Percentiles rank a stretch among this genome's conserved stretches.
Conservation (phyloP, 2,888 invertebrate species). For the Thelaira solivaga region DNA sequence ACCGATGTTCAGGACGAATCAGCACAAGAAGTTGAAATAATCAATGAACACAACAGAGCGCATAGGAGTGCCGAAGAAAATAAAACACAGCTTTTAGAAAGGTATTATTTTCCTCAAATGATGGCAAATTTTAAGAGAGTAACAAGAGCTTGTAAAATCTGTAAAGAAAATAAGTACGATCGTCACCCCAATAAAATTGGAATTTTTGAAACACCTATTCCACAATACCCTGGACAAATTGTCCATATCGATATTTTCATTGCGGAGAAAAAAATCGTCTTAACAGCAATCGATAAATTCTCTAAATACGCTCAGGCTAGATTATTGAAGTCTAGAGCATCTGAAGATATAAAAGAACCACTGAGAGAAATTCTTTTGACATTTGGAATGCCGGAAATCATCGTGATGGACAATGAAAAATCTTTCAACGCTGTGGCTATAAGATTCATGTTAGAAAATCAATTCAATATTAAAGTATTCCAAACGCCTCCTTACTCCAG, state of each 20-base stretch:
- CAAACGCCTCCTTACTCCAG: no score
- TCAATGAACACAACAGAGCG: background rate
- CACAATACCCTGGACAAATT: no score
- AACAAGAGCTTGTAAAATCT: background rate
- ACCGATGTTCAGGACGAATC: background rate
- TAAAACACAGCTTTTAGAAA: background rate
- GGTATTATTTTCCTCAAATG: no score
- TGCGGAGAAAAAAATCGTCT: background rate
- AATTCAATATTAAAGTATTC: background rate
- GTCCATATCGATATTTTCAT: constrained; percentile 4
- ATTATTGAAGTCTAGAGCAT: background rate
- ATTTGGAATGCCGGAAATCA: no score
- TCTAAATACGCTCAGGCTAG: background rate
- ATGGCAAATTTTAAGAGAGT: no score
- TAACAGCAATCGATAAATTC: background rate
- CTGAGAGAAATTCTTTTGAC: background rate
- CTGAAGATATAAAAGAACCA: background rate
- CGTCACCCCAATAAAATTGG: background rate
- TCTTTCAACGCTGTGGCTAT: background rate
- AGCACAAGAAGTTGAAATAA: no score
- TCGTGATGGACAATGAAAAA: background rate
- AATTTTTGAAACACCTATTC: background rate
- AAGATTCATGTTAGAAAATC: background rate
- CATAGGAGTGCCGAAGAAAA: no score
- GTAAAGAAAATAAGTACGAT: background rate